Base-by-base conservation (phyloP, 92 coral and sea anemone genomes). In the Epizoanthus ramosus region DNA sequence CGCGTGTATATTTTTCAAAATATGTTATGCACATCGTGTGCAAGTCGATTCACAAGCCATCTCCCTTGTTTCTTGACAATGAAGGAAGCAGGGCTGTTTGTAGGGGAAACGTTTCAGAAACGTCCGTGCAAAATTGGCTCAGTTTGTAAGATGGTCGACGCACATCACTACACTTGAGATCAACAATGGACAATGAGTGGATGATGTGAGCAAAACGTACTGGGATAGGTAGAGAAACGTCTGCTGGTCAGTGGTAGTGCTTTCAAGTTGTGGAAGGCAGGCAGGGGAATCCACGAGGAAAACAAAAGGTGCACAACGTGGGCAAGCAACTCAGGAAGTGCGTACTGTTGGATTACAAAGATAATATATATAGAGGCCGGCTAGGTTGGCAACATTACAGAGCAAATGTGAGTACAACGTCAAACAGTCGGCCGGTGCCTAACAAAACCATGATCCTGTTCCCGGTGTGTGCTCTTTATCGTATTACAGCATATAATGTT, bases 401-500 rank as follows among this genome's bases (percentile, higher is more conserved):
- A 28, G 72, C 43, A 24, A 6, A 12, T 37, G 72, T 50, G n/a
- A 67, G 21, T 67, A 67, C 50, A 33, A n/a, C 31, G 72, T 3
- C 12, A 33, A 64, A 9, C 13, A 63, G 31, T 22, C 31, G 31
- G 5, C 68, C 31, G 47, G 5, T 28, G 3, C 6, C 22, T 28
- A 31, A n/a, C 47, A 41, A 67, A 50, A 8, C 41, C 39, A 28
- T 6, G 0, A 13, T 67, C 45, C 47, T 28, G n/a, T n/a, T 9
- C 68, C 56, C 66, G 82, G 82, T 60, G 82, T 57, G 80, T 75
- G 67, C 68, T 57, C 24, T 77, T 63, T 77, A 60, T 77, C 82
- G 82, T 77, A 63, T 77, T 77, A 77, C 82, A 61, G 6, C 57
- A 35, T 61, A 21, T 77, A 77, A 63, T 35, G 82, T 45, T 60